Percentiles rank a stretch among this genome's conserved stretches.
Conservation (phyloP, 2,113 vertebrate genomes). For the Gobiocypris rarus region DNA sequence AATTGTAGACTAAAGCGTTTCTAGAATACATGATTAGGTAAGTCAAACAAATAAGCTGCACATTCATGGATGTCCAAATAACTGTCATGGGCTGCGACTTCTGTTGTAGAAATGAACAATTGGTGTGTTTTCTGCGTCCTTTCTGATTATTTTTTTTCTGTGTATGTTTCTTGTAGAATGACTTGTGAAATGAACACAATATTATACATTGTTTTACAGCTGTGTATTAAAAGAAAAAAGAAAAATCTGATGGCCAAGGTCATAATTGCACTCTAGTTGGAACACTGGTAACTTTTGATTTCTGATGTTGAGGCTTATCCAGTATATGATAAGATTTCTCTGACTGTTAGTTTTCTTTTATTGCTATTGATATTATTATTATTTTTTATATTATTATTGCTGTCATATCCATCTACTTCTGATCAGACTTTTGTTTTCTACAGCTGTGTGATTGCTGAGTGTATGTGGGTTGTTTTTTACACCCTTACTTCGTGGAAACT, state of each 20-base stretch:
- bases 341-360: constrained; percentile 53
- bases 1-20: background rate
- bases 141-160: constrained; percentile 39
- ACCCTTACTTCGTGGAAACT: background rate
- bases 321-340: constrained; percentile 28
- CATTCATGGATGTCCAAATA: background rate
- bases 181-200: constrained; percentile 44
- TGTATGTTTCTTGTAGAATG: constrained; percentile 50
- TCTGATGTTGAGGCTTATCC: constrained; percentile 47
- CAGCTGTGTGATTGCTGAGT: constrained; percentile 56
- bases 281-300: constrained; percentile 62
- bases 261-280: constrained; percentile 63
- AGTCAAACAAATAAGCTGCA: background rate
- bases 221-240: constrained; percentile 35
- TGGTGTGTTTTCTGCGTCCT: constrained; percentile 28
- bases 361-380: constrained; percentile 39
- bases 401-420: constrained; percentile 41
- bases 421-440: constrained; percentile 48
- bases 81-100: constrained; percentile 34
- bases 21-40: background rate
- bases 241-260: constrained; percentile 48
- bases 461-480: constrained; percentile 34
- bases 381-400: constrained; percentile 39
- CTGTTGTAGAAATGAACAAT: constrained; percentile 21
- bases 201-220: constrained; percentile 60